Conservation (phyloP, 1,140 invertebrate genomes). For the Sitophilus oryzae region DNA sequence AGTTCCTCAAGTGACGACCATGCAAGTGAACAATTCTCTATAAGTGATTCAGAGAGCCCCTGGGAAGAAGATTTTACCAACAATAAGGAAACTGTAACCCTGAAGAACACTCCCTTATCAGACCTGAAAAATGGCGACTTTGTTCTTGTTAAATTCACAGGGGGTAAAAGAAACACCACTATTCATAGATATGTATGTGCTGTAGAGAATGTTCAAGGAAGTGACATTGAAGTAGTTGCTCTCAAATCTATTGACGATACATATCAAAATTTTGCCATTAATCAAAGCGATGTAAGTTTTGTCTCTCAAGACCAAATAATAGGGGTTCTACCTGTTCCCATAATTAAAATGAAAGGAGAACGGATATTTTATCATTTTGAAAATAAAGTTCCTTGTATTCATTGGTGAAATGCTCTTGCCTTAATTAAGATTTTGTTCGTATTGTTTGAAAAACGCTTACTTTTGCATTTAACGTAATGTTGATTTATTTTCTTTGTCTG, state of each 20-base stretch:
- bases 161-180: conserved; percentile 9
- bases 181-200: conserved; percentile 8
- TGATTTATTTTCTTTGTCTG: too few species aligned
- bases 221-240: background rate
- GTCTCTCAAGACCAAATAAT: conserved; percentile 1
- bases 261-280: conserved; percentile 4
- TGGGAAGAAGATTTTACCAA: background rate
- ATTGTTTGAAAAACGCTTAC: too few species aligned
- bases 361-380: conserved; percentile 9
- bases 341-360: conserved; percentile 7
- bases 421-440: too few species aligned
- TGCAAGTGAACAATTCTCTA: background rate
- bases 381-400: background rate
- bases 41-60: background rate
- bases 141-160: conserved; percentile 8
- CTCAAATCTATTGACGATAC: conserved; percentile 1
- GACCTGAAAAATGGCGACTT: conserved; percentile 6
- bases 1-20: background rate
- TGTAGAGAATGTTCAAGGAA: conserved; percentile 1
- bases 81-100: background rate
- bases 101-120: background rate
- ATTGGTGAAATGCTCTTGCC: too few species aligned
- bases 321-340: conserved; percentile 8
- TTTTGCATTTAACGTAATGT: too few species aligned
- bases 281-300: background rate